Percentiles rank a stretch among this genome's conserved stretches.
phyloP scores from a whole-genome alignment of 2,113 vertebrate genomes.

The Alosa alosa region DNA sequence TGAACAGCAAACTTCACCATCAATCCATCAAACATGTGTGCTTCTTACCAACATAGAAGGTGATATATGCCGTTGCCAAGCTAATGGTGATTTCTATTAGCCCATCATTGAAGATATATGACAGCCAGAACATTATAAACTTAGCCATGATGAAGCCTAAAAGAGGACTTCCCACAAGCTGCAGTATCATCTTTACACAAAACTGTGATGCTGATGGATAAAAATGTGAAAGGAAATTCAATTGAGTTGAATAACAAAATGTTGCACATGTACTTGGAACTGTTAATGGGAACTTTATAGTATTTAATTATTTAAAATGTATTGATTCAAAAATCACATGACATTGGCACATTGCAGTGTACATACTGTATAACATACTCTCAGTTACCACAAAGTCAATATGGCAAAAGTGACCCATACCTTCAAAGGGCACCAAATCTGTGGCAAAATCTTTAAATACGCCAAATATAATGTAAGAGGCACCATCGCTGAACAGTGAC shows the following conservation, averaged over 20 bases:
- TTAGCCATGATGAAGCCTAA: slow-evolving; percentile 26
- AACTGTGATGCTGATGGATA: slow-evolving; percentile 14
- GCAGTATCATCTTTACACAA: slow-evolving; percentile 17
- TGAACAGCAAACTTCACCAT: neutral
- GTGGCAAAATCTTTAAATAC: slow-evolving; percentile 36
- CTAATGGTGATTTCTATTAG: slow-evolving; percentile 44
- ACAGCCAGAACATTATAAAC: slow-evolving; percentile 32
- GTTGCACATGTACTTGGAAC: neutral
- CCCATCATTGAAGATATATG: slow-evolving; percentile 40
- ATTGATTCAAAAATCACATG: neutral
- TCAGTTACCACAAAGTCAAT: neutral
- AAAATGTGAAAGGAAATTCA: neutral
- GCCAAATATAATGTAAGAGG: slow-evolving; percentile 39
- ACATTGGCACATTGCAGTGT: neutral
- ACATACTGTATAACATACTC: neutral
- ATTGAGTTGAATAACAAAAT: neutral
- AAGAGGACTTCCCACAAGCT: slow-evolving; percentile 29
- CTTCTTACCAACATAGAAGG: slow-evolving; percentile 49
- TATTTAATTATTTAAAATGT: neutral
- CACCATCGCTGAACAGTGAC: slow-evolving; percentile 41
- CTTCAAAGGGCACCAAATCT: neutral
- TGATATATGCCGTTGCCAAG: slow-evolving; percentile 45
- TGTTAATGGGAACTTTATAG: neutral
- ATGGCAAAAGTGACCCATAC: neutral
- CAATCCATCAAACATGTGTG: neutral